phyloP scores from a whole-genome alignment of 2,797 vertebrate genomes.

The Nannoperca obscura region DNA sequence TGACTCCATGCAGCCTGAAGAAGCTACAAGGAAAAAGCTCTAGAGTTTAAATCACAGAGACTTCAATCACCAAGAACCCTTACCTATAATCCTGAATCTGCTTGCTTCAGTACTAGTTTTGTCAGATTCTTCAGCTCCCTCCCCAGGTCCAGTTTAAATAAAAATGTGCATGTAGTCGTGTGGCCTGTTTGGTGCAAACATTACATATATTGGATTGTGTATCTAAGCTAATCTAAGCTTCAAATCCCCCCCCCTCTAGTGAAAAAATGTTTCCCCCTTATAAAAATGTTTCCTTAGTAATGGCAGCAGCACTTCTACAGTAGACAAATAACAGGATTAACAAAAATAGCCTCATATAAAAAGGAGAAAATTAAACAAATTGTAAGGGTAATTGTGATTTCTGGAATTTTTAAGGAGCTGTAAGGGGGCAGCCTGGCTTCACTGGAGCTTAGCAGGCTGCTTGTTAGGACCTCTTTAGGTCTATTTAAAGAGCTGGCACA shows the following conservation, averaged over 20 bases:
- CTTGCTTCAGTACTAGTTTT: background rate
- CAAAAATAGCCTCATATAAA: background rate
- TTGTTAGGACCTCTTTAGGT: conserved; percentile 74
- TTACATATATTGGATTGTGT: background rate
- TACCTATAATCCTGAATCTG: background rate
- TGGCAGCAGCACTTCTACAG: background rate
- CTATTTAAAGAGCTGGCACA: conserved; percentile 76
- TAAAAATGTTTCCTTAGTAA: conserved; percentile 1
- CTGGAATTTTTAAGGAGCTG: conserved; percentile 44
- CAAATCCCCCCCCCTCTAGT: background rate
- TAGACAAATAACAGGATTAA: background rate
- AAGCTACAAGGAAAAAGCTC: conserved; percentile 16
- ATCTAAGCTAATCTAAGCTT: background rate
- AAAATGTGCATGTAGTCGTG: background rate
- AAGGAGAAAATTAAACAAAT: background rate
- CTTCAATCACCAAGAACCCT: conserved; percentile 9
- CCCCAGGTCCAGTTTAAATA: background rate
- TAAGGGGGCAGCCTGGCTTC: conserved; percentile 25
- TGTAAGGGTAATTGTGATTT: background rate
- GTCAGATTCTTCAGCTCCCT: background rate
- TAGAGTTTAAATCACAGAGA: conserved; percentile 1
- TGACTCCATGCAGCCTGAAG: conserved; percentile 4
- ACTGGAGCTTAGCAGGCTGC: conserved; percentile 45
- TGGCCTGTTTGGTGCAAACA: background rate
- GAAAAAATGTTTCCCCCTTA: background rate